Evolutionary conservation across 2,797 vertebrate genomes (phyloP).

Genomic region (Rhodeus uyekii): DNA sequence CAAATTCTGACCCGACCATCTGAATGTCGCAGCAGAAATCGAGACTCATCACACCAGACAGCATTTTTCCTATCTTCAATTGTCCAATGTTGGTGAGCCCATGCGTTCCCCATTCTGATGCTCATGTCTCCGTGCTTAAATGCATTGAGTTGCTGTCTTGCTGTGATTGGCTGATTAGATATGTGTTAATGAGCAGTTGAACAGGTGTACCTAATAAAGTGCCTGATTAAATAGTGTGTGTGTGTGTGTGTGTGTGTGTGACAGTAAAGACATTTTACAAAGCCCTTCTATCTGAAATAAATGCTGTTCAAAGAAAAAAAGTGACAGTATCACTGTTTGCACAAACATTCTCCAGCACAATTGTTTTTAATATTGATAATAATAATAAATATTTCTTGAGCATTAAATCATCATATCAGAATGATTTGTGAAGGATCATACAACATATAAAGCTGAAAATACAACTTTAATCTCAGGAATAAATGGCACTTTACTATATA

Average conservation of each 20-base stretch:
- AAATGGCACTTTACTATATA: no score
- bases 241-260: no score
- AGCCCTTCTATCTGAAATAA: no score
- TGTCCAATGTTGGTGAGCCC: neutral
- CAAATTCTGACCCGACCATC: constrained; percentile 40
- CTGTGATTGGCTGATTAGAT: no score
- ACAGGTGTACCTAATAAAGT: no score
- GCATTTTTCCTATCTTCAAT: neutral
- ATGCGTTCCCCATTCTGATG: neutral
- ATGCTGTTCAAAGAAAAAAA: no score
- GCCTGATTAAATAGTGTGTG: no score
- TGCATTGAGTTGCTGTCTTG: no score
- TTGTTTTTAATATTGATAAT: neutral
- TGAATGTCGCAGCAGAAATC: constrained; percentile 30
- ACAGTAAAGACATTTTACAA: no score
- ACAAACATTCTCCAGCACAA: no score
- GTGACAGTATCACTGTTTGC: neutral
- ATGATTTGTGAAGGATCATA: neutral
- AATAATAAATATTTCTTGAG: neutral
- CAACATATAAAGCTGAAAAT: neutral
- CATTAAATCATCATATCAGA: neutral
- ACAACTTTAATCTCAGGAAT: no score
- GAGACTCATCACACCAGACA: neutral
- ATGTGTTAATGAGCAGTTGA: no score
- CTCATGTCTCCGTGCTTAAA: neutral